Evolutionary conservation across 2,888 invertebrate genomes (phyloP).

Genomic region (Digitonthophagus gazella): DNA sequence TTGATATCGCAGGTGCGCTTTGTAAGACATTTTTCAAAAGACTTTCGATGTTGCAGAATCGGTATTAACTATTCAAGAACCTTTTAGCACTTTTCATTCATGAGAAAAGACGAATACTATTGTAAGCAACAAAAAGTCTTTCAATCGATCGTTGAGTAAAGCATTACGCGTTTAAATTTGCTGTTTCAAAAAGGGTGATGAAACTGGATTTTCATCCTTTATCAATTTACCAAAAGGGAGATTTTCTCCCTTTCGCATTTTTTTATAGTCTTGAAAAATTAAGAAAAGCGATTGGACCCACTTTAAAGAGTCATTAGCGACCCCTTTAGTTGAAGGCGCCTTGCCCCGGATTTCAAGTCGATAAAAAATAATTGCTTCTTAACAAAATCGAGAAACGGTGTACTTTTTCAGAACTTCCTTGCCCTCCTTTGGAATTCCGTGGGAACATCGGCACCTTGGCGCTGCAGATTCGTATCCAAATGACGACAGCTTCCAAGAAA

Average conservation of each 20-base stretch:
- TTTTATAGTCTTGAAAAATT: not conserved
- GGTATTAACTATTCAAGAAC: too few species aligned
- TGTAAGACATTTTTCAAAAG: too few species aligned
- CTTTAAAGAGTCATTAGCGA: not conserved
- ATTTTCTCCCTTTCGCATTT: not conserved
- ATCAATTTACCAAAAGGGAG: too few species aligned
- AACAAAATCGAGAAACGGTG: not conserved
- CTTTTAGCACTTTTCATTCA: too few species aligned
- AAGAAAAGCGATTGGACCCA: not conserved
- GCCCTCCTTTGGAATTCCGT: not conserved
- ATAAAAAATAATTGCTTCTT: not conserved
- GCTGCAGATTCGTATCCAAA: not conserved
- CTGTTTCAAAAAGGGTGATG: too few species aligned
- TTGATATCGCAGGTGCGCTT: not conserved
- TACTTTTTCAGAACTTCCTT: not conserved
- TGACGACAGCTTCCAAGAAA: not conserved
- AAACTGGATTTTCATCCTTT: too few species aligned
- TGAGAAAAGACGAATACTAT: too few species aligned
- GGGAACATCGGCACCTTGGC: not conserved
- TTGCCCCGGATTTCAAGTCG: not conserved
- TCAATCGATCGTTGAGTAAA: too few species aligned
- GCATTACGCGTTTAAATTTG: too few species aligned
- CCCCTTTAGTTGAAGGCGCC: not conserved
- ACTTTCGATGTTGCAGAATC: too few species aligned
- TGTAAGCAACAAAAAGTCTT: too few species aligned